Conservation (phyloP, 2,797 vertebrate genomes). For the Clarias fuscus region DNA sequence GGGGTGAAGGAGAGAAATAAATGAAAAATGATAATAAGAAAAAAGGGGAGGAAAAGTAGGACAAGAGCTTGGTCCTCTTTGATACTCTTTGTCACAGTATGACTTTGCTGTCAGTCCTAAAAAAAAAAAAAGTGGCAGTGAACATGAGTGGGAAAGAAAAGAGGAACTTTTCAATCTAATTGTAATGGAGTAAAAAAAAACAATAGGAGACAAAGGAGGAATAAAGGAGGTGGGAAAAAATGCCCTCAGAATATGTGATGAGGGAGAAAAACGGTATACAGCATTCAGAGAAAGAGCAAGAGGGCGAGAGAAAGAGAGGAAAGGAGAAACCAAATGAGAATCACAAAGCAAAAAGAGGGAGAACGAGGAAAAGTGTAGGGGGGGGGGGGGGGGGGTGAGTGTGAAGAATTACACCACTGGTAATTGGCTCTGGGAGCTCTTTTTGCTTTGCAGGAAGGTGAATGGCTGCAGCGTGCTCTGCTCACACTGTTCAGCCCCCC, state of each 20-base stretch:
- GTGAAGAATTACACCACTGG: constrained; percentile 47
- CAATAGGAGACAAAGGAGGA: constrained; percentile 19
- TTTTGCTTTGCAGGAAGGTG: constrained; percentile 44
- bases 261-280: constrained; percentile 15
- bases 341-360: constrained; percentile 1
- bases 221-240: constrained; percentile 7
- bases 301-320: constrained; percentile 9
- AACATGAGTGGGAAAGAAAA: constrained; percentile 9
- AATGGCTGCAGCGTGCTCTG: constrained; percentile 35
- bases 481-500: constrained; percentile 25
- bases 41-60: constrained; percentile 64
- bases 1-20: constrained; percentile 39
- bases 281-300: neutral
- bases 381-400: neutral
- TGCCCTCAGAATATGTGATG: constrained; percentile 30
- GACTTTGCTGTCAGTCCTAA: constrained; percentile 49
- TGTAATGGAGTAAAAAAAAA: constrained; percentile 51
- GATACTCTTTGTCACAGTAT: constrained; percentile 61
- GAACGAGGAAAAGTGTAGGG: neutral
- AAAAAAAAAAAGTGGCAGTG: constrained; percentile 28
- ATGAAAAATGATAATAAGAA: constrained; percentile 18
- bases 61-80: constrained; percentile 69
- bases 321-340: constrained; percentile 14
- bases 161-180: constrained; percentile 51
- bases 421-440: constrained; percentile 51